phyloP scores from a whole-genome alignment of 2,797 vertebrate genomes.

The Alosa sapidissima region DNA sequence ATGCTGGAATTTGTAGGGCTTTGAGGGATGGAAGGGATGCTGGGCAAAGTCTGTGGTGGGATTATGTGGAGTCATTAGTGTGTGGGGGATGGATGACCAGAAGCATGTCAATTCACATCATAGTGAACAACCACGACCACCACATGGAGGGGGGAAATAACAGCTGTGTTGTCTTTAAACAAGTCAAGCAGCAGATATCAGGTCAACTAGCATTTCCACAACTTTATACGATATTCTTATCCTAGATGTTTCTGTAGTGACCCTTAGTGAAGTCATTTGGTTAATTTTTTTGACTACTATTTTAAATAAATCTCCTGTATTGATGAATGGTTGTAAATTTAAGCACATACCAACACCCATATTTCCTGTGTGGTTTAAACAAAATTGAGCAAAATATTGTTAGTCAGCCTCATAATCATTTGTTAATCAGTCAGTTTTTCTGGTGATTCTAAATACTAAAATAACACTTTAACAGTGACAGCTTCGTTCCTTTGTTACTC shows the following conservation, averaged over 20 bases:
- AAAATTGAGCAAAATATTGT: background rate
- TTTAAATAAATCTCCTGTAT: background rate
- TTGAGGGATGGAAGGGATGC: background rate
- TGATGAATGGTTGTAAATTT: background rate
- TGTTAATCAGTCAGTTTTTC: background rate
- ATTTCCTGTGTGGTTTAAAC: background rate
- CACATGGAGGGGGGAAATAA: slow-evolving; percentile 9
- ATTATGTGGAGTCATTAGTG: slow-evolving; percentile 17
- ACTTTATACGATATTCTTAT: background rate
- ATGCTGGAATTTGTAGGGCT: slow-evolving; percentile 4
- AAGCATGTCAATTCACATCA: slow-evolving; percentile 3
- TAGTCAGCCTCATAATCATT: background rate
- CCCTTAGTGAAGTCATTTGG: background rate
- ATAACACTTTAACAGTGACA: background rate
- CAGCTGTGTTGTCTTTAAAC: slow-evolving; percentile 22
- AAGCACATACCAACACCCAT: background rate
- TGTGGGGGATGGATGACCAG: slow-evolving; percentile 16
- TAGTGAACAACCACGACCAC: background rate
- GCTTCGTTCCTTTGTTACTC: background rate
- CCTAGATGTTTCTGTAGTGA: background rate
- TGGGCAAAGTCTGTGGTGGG: slow-evolving; percentile 7
- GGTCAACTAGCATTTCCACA: slow-evolving; percentile 16
- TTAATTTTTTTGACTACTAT: background rate
- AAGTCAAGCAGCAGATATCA: slow-evolving; percentile 21
- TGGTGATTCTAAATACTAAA: background rate